Evolutionary conservation across 2,113 vertebrate species (phyloP).

Genomic region (Pedionomus torquatus): DNA sequence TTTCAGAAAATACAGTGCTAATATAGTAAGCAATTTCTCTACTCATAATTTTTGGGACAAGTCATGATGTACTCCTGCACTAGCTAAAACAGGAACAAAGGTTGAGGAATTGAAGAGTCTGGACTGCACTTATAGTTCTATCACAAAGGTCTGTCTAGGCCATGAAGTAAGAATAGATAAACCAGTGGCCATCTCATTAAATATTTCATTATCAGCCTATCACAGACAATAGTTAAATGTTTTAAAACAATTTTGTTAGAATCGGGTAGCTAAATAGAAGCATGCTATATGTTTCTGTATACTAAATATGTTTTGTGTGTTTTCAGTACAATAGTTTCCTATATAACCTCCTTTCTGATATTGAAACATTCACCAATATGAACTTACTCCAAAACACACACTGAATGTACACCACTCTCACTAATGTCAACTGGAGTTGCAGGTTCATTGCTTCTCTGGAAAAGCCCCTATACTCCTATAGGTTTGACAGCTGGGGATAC

Average conservation of each 20-base stretch:
- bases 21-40: background rate
- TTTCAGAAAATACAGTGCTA: background rate
- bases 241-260: background rate
- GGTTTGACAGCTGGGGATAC: background rate
- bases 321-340: background rate
- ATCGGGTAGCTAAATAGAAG: background rate
- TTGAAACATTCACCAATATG: background rate
- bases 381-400: background rate
- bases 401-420: background rate
- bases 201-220: background rate
- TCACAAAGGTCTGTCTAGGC: background rate
- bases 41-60: background rate
- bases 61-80: background rate
- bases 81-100: background rate
- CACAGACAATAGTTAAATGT: background rate
- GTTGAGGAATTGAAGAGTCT: background rate
- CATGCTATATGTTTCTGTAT: background rate
- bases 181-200: background rate
- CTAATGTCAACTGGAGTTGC: background rate
- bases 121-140: background rate
- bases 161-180: background rate
- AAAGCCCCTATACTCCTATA: background rate
- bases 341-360: background rate
- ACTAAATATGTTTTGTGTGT: background rate
- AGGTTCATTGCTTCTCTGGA: background rate